Base-by-base conservation (phyloP, 2,888 invertebrate species). In the Steinernema hermaphroditum region DNA sequence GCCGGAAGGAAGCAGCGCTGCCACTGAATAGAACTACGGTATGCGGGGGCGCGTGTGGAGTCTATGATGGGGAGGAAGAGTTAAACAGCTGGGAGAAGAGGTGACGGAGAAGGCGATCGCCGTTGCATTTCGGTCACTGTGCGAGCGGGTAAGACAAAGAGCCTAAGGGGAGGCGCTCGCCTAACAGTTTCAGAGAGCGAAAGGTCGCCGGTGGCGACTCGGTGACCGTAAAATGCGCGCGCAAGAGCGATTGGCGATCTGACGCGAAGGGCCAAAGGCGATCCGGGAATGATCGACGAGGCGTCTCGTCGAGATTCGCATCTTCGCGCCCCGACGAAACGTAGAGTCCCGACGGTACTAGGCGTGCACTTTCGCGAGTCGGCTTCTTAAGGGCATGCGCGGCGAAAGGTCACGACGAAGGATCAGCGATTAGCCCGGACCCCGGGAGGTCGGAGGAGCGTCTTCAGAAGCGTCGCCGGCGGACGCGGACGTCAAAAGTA, bases 211-310 rank as follows among this genome's bases (percentile, higher is more conserved):
- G 62, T 32, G 16, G 54, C 19, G 22, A 27, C 27, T 24, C 22
- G 62, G 29, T 62, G 62, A 62, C 62, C 62, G 62, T 62, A 32
- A 62, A 62, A 62, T 62, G 27, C 27, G 29, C 62, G 62, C 62
- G 62, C 62, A 16, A 62, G 62, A 62, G 29, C 62, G 62, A 62
- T 62, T 62, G 19, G 54, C 27, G 27, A 54, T 22, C 54, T 27
- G 27, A 32, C 29, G 62, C 32, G 62, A 29, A 12, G 32, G 12
- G 16, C 27, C 16, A 32, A 32, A 62, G 32, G 32, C 16, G 29
- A 16, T 32, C 27, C 32, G 50, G 24, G 50, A 16, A 12, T 62
- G 62, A 62, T 62, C 6, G 27, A 62, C 27, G 62, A 62, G 62
- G 54, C 27, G n/a, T n/a, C n/a, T n/a, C n/a, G n/a, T n/a, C n/a